Conservation (phyloP, 2,888 invertebrate genomes). For the Willowsia nigromaculata region DNA sequence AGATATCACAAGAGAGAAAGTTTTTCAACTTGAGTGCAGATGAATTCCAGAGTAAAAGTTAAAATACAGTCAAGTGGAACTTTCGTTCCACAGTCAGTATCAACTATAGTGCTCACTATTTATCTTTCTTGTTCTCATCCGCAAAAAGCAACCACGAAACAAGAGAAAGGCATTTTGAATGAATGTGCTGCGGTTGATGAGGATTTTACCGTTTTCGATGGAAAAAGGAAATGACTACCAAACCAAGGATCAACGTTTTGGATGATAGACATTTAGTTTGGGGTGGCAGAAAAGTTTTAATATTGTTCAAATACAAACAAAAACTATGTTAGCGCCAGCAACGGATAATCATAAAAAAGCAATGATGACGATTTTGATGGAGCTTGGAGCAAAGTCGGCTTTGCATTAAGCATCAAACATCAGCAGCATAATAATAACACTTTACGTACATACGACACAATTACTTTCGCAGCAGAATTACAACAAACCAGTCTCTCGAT, state of each 20-base stretch:
- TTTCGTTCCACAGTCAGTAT: background rate
- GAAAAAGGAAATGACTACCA: background rate
- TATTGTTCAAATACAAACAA: background rate
- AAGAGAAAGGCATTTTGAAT: background rate
- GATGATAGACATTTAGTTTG: background rate
- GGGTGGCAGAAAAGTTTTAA: background rate
- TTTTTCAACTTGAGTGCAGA: background rate
- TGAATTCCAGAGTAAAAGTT: background rate
- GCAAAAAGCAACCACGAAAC: background rate
- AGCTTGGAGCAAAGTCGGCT: background rate
- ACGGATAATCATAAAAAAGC: slow-evolving; percentile 1
- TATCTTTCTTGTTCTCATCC: background rate
- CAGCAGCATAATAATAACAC: background rate
- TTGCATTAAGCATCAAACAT: background rate
- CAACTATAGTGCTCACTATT: background rate
- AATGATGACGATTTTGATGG: slow-evolving; percentile 10
- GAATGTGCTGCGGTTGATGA: background rate
- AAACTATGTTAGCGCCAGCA: background rate
- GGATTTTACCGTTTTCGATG: background rate
- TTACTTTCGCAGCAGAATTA: background rate
- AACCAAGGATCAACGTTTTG: slow-evolving; percentile 5
- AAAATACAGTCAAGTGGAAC: background rate
- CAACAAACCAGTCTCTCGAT: background rate
- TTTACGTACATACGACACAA: background rate
- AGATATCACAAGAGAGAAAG: background rate